phyloP scores from a whole-genome alignment of 2,888 invertebrate genomes.

The Ctenicera cuprea region DNA sequence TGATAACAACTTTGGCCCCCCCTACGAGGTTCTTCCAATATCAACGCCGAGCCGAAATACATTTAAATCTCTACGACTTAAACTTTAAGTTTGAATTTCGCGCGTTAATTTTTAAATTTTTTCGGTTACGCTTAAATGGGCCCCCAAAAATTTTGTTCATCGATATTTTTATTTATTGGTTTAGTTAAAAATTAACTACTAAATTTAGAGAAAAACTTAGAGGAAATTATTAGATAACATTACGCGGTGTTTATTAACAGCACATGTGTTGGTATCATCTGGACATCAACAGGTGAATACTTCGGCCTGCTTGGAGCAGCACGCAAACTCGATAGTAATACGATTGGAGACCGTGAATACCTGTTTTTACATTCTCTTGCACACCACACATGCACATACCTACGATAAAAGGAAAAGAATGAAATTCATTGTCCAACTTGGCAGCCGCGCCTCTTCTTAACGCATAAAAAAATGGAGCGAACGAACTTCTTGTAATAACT shows the following conservation, averaged over 20 bases:
- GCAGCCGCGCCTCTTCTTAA: constrained; percentile 43
- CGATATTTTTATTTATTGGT: too few relatives aligned
- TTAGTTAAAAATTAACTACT: neutral
- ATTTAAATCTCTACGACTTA: too few relatives aligned
- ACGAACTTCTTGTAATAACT: constrained; percentile 50
- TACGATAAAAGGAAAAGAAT: constrained; percentile 52
- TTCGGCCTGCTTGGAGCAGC: constrained; percentile 31
- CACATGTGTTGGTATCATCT: constrained; percentile 27
- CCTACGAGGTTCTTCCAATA: neutral
- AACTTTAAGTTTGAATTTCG: neutral
- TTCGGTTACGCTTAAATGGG: too few relatives aligned
- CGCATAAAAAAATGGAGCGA: constrained; percentile 47
- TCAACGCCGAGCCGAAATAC: neutral
- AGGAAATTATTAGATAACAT: constrained; percentile 19
- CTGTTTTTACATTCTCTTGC: constrained; percentile 64
- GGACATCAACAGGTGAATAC: constrained; percentile 48
- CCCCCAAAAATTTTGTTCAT: too few relatives aligned
- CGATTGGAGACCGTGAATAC: constrained; percentile 62
- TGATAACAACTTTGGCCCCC: constrained; percentile 30
- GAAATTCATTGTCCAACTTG: constrained; percentile 42
- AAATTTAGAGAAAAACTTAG: neutral
- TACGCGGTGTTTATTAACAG: constrained; percentile 12
- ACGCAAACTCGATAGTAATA: constrained; percentile 53
- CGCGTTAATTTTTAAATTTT: neutral
- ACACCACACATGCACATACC: constrained; percentile 53